Base-by-base conservation (phyloP, 2,888 invertebrate species). In the Sepiola atlantica region DNA sequence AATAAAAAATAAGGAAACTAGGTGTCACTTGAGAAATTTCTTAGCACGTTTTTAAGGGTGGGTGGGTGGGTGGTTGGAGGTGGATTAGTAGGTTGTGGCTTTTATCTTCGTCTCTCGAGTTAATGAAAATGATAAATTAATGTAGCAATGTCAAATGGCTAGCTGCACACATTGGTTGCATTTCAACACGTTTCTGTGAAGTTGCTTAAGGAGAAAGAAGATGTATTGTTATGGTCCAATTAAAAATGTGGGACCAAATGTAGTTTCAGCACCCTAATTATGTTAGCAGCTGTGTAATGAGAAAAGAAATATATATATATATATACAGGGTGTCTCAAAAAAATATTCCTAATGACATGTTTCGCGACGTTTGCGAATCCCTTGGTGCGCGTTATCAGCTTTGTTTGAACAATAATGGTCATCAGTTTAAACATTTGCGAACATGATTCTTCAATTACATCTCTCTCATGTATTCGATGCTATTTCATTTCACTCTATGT, bases 81-180 rank as follows among this genome's bases (percentile, higher is more conserved):
- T 45, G 8, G 45, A 45, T 45, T 8, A 45, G 32, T 77, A 16
- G 32, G n/a, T 18, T 18, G n/a, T 4, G n/a, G 3, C 32, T 77
- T 77, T 77, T 77, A 77, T 77, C 77, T 77, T 77, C 2, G 28
- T 28, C n/a, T 77, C n/a, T n/a, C 77, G n/a, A 77, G 77, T 32
- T 77, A 77, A n/a, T n/a, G 77, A 77, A 77, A 77, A 77, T 77
- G 77, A 77, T 32, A 77, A 77, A 77, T 77, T 77, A 77, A 77
- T 77, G 77, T 77, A 77, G 77, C 77, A 77, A 77, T 77, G 77
- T 77, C 77, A 77, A 77, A 77, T 77, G 77, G 77, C 77, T 32
- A 32, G 32, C 77, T 77, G n/a, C 77, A 77, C 77, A 77, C 77
- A 77, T 77, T 77, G 77, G 77, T 77, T 14, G 77, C 77, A 77